These are phyloP conservation scores for Cisticola juncidis DNA, from an alignment of 2,113 vertebrate species.

Conservation along the genomic window DNA sequence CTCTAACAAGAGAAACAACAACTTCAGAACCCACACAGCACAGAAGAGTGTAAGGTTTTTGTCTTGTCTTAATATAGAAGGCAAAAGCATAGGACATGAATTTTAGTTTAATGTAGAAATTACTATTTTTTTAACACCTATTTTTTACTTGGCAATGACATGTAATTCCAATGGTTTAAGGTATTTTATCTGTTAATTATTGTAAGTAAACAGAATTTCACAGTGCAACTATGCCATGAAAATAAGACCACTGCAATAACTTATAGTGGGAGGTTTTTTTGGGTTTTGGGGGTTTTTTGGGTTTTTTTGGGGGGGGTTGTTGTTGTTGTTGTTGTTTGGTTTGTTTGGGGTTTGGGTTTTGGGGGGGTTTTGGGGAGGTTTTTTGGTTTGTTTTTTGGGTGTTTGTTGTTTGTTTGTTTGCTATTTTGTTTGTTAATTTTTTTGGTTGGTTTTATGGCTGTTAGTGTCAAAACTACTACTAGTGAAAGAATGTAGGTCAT, in stretches of 20 bases:
- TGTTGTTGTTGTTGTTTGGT: no score
- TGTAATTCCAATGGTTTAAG: conserved; percentile 39
- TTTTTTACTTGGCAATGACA: conserved; percentile 46
- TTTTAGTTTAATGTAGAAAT: conserved; percentile 39
- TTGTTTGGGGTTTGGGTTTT: no score
- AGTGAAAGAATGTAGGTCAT: neutral
- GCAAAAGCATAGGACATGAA: neutral
- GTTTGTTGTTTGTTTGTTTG: neutral
- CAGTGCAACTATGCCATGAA: neutral
- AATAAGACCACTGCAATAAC: conserved; percentile 6
- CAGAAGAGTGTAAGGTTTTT: neutral
- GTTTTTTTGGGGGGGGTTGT: no score
- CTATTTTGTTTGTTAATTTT: neutral
- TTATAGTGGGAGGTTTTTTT: neutral
- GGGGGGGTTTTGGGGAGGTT: no score
- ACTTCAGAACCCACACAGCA: neutral
- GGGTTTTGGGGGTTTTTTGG: neutral
- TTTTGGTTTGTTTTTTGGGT: neutral
- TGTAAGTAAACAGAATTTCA: conserved; percentile 35
- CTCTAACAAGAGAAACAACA: neutral
- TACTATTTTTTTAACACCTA: conserved; percentile 8
- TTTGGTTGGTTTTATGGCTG: neutral
- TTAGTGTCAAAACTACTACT: neutral
- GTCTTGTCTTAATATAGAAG: neutral
- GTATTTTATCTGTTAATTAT: conserved; percentile 57